Evolutionary conservation across 53 echinoderm and acorn worm species (phyloP).

Genomic region (Astropecten irregularis): DNA sequence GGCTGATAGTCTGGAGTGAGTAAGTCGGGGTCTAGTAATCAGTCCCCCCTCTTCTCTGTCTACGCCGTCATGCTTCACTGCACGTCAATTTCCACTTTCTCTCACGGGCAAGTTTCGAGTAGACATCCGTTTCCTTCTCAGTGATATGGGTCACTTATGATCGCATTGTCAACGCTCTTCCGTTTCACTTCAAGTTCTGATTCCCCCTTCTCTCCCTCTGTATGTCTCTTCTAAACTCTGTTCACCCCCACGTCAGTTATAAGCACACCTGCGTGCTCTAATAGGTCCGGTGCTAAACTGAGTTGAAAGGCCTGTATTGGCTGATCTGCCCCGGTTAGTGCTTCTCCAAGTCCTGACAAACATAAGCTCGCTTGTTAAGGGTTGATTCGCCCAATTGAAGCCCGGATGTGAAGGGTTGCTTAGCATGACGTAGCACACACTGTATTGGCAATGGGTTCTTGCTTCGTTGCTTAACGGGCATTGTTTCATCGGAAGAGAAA

Average conservation of each 20-base stretch:
- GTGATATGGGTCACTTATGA: constrained; percentile 44
- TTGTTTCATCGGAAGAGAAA: background rate
- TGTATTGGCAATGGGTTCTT: constrained; percentile 6
- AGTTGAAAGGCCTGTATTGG: too few relatives aligned
- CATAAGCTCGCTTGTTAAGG: background rate
- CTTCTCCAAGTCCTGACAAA: too few relatives aligned
- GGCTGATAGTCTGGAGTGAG: constrained; percentile 45
- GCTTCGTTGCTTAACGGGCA: constrained; percentile 14
- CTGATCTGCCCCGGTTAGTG: too few relatives aligned
- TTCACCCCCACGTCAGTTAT: too few relatives aligned
- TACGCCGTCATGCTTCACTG: constrained; percentile 37
- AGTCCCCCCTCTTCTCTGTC: constrained; percentile 25
- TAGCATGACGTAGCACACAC: background rate
- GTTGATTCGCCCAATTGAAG: constrained; percentile 42
- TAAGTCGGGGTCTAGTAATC: constrained; percentile 14
- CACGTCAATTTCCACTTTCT: constrained; percentile 40
- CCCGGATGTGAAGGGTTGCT: constrained; percentile 15
- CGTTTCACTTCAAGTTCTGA: background rate
- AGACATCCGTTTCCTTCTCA: constrained; percentile 43
- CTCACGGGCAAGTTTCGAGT: constrained; percentile 58
- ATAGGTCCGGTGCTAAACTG: too few relatives aligned
- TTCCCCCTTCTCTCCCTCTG: too few relatives aligned
- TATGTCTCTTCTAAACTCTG: too few relatives aligned
- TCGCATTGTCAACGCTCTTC: constrained; percentile 36
- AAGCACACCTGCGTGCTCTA: too few relatives aligned